Base-by-base conservation (phyloP, 2,888 invertebrate species). In the Halictus ligatus region DNA sequence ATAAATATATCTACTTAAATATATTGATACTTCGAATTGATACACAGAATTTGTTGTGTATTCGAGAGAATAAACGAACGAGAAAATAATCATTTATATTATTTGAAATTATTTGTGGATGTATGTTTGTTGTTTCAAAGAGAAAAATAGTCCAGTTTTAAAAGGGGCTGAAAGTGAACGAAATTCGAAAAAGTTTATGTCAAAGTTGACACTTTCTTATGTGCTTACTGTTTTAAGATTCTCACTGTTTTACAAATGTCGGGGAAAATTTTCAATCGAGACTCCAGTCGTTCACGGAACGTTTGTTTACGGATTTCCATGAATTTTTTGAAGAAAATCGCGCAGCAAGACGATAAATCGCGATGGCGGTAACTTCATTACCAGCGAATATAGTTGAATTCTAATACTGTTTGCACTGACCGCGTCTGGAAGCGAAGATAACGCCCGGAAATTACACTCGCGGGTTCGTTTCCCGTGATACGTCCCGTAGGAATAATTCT, bases 401-500 rank as follows among this genome's bases (percentile, higher is more conserved):
- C 35, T 75, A 71, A 86, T 76, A 78, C 58, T 75, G 29, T 86
- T 81, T 73, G 54, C 35, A n/a, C 72, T 78, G 67, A 67, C 74
- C 54, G 64, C 13, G 74, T 40, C 69, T 71, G 67, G 12, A 72
- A 64, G 67, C 50, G n/a, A 71, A 80, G 84, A 84, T 80, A 89
- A 82, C 74, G 35, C 67, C 64, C 67, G 76, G 78, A 69, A 84
- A 87, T 82, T 88, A 89, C 54, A 73, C 75, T 78, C 58, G 73
- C 35, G 72, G 78, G 71, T 84, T 86, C 74, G 79, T 86, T 89
- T 80, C 71, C 58, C 76, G 35, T 40, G 73, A 79, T 79, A 73
- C 43, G 75, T 80, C 83, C 83, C 81, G 10, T 13, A 48, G 81
- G 86, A 80, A 81, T 86, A 86, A 75, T 84, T 86, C 74, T 25